Base-by-base conservation (phyloP, 2,113 vertebrate species). In the Catharus bicknelli region DNA sequence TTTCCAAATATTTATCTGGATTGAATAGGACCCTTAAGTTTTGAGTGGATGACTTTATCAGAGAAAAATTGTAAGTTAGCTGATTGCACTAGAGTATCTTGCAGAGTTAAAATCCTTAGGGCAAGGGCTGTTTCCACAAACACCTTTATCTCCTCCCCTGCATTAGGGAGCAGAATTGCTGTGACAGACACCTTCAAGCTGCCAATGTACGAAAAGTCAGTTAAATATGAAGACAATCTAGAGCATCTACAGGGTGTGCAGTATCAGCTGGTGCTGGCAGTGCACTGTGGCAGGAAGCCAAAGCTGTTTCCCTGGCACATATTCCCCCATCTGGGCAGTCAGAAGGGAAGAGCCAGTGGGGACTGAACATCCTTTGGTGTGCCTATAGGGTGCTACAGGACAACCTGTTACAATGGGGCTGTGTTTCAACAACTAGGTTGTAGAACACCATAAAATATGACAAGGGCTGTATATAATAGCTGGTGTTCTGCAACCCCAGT, bases 401-500 rank as follows among this genome's bases (percentile, higher is more conserved):
- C 22, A n/a, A 11, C 15, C 11, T 3, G 32, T 63, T 61, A n/a
- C 27, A 34, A 2, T 4, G 10, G 34, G 50, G 27, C 20, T 61
- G 23, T 54, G 51, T 40, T 83, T 88, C 2, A 11, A 43, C 22
- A 86, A 13, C 22, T 42, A 36, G 45, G 10, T 64, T 57, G 42
- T 57, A 12, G 19, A 55, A 22, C 17, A 29, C 15, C 5, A 2
- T 63, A 62, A 70, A 74, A 63, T 63, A 30, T 42, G 58, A 50
- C 19, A 11, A 36, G 8, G 45, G 7, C n/a, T 77, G 13, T 45
- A 42, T 77, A 51, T 50, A 67, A 75, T 58, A 86, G 75, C 27
- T 62, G 90, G 11, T 14, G 17, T 94, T 95, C 89, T 95, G 93
- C 85, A 97, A 97, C 85, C 76, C 57, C 47, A 58, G 63, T 86